Evolutionary conservation across 2,113 vertebrate genomes (phyloP).

Genomic region (Eleginops maclovinus): DNA sequence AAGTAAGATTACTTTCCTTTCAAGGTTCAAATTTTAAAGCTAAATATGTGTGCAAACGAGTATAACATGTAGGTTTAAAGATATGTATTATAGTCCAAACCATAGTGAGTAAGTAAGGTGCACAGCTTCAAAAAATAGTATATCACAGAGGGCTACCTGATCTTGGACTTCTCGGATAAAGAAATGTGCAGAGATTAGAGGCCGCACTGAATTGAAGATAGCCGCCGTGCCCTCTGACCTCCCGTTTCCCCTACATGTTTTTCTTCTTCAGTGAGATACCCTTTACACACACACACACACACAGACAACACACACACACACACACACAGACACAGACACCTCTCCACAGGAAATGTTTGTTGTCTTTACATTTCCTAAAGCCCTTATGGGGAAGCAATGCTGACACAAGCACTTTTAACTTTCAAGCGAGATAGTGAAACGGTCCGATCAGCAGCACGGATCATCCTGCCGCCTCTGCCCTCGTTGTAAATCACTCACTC

Average conservation of each 20-base stretch:
- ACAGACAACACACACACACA: constrained; percentile 7
- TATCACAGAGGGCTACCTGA: not conserved
- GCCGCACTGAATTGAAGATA: not conserved
- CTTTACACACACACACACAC: not conserved
- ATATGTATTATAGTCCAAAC: too few relatives aligned
- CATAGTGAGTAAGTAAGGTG: not conserved
- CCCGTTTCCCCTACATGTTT: constrained; percentile 52
- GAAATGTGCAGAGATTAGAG: constrained; percentile 6
- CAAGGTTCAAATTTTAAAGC: not conserved
- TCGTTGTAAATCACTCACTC: not conserved
- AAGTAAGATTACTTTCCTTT: not conserved
- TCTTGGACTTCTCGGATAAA: not conserved
- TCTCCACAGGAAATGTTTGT: constrained; percentile 77
- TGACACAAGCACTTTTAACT: constrained; percentile 67
- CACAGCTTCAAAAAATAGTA: not conserved
- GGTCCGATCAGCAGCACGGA: constrained; percentile 37
- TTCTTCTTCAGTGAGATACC: constrained; percentile 16
- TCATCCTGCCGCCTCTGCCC: constrained; percentile 19
- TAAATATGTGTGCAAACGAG: not conserved
- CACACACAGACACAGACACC: not conserved
- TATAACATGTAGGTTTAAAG: not conserved
- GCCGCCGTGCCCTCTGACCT: constrained; percentile 42
- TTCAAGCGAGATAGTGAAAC: constrained; percentile 30
- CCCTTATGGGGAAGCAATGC: constrained; percentile 58
- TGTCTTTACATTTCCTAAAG: constrained; percentile 66